Conservation (phyloP, 2,797 vertebrate species). For the Antennarius maculatus region DNA sequence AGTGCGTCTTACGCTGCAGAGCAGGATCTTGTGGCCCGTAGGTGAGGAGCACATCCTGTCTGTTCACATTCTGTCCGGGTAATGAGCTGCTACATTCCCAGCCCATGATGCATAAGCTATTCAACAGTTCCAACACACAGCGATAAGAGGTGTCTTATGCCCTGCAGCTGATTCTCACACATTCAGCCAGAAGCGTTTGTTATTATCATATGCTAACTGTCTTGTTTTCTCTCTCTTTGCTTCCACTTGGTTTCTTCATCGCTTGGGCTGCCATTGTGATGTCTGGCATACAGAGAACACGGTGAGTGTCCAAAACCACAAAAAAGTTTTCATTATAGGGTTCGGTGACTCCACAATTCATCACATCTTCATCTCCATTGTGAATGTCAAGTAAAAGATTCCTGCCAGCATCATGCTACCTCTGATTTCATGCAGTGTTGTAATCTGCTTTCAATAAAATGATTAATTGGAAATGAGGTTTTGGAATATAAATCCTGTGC, state of each 20-base stretch:
- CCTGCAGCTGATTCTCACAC: constrained; percentile 67
- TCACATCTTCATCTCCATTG: constrained; percentile 47
- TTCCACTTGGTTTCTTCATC: constrained; percentile 62
- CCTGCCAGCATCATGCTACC: constrained; percentile 37
- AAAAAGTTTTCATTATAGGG: constrained; percentile 27
- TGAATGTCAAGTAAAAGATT: constrained; percentile 60
- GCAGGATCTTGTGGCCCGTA: constrained; percentile 47
- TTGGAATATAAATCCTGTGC: constrained; percentile 71
- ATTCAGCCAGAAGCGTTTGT: constrained; percentile 66
- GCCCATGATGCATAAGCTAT: constrained; percentile 73
- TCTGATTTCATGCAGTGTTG: constrained; percentile 55
- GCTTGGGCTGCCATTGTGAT: constrained; percentile 38
- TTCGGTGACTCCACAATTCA: constrained; percentile 53
- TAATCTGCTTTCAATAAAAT: constrained; percentile 75
- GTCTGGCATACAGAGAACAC: constrained; percentile 75
- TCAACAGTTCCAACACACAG: constrained; percentile 63
- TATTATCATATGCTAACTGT: constrained; percentile 70
- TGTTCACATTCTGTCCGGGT: constrained; percentile 77
- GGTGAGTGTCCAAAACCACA: constrained; percentile 72
- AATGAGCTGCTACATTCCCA: constrained; percentile 80
- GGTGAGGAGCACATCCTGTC: constrained; percentile 72
- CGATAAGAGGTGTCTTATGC: constrained; percentile 70
- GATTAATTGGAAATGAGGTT: constrained; percentile 75
- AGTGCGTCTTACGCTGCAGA: constrained; percentile 41
- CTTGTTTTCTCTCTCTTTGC: constrained; percentile 66